Conservation (phyloP, 2,113 vertebrate species). For the Nansenia antarctica region DNA sequence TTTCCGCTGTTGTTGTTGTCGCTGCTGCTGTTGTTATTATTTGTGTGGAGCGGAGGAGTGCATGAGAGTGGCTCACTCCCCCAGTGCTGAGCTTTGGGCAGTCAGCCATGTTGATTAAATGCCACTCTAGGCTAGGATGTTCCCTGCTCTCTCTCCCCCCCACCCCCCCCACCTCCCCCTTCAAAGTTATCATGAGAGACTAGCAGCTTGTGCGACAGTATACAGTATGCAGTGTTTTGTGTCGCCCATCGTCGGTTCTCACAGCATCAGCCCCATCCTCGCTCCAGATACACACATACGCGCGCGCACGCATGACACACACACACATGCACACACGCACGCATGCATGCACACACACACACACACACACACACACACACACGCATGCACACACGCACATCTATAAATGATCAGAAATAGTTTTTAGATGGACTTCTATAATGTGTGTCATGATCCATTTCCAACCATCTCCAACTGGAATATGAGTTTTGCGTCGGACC, state of each 20-base stretch:
- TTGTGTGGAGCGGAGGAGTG: slow-evolving; percentile 49
- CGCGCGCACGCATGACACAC: slow-evolving; percentile 15
- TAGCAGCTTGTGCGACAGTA: too few relatives aligned
- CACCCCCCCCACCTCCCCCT: background rate
- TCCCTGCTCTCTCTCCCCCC: slow-evolving; percentile 35
- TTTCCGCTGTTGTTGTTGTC: too few relatives aligned
- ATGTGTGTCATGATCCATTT: too few relatives aligned
- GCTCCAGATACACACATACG: slow-evolving; percentile 42
- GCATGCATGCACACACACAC: too few relatives aligned
- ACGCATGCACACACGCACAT: slow-evolving; percentile 11
- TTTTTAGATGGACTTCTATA: too few relatives aligned
- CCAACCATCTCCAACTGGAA: too few relatives aligned
- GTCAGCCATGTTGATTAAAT: slow-evolving; percentile 58
- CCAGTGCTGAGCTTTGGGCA: slow-evolving; percentile 42
- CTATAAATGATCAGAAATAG: slow-evolving; percentile 20
- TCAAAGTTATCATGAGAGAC: too few relatives aligned
- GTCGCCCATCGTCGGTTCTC: background rate
- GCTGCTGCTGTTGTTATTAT: slow-evolving; percentile 48
- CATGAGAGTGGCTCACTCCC: slow-evolving; percentile 51
- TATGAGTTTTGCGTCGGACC: too few relatives aligned
- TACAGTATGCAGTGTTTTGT: too few relatives aligned
- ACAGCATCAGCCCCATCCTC: background rate
- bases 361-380: too few relatives aligned
- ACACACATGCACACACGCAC: slow-evolving; percentile 28
- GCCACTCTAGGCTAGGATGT: slow-evolving; percentile 51